Conservation (phyloP, 2,888 invertebrate species). For the Epinotia bilunana region DNA sequence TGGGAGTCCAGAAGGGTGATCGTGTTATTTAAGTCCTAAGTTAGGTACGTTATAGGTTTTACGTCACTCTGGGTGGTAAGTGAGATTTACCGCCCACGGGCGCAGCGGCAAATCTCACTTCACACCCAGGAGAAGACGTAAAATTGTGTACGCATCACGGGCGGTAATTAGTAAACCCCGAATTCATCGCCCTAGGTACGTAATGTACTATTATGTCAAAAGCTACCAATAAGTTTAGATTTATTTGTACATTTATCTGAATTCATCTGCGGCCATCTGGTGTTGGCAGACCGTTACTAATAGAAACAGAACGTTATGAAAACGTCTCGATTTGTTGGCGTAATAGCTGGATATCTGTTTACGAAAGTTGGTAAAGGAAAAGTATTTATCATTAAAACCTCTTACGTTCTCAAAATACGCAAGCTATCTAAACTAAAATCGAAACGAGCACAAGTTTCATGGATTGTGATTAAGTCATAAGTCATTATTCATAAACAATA, state of each 20-base stretch:
- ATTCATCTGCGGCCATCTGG: constrained; percentile 15
- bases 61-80: too few relatives aligned
- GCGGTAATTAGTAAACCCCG: too few relatives aligned
- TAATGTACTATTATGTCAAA: not conserved
- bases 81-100: too few relatives aligned
- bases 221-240: not conserved
- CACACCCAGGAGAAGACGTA: too few relatives aligned
- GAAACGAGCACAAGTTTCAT: too few relatives aligned
- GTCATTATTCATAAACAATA: too few relatives aligned
- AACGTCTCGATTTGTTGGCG: constrained; percentile 1
- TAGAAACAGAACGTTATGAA: constrained; percentile 16
- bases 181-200: too few relatives aligned
- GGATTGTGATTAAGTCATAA: too few relatives aligned
- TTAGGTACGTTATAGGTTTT: not conserved
- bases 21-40: not conserved
- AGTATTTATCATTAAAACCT: not conserved
- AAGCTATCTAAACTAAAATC: too few relatives aligned
- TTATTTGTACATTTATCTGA: constrained; percentile 4
- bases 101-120: too few relatives aligned
- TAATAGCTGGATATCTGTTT: not conserved
- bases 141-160: not conserved
- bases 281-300: constrained; percentile 22
- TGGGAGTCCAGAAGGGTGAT: not conserved
- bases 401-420: too few relatives aligned
- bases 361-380: not conserved